Conservation (phyloP, 2,888 invertebrate species). For the Acronicta aceris region DNA sequence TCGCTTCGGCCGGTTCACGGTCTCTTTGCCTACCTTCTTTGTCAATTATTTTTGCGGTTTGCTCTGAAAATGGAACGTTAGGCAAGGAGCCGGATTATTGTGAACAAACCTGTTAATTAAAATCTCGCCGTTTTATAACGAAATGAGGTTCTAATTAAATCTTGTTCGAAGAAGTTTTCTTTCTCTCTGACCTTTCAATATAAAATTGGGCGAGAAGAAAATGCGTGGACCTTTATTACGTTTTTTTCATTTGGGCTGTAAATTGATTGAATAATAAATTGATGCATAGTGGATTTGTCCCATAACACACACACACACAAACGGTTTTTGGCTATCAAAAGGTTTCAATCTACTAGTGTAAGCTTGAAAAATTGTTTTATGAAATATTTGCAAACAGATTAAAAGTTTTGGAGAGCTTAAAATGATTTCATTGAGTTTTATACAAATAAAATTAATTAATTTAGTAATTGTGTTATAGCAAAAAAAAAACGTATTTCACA, state of each 20-base stretch:
- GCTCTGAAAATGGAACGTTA: conserved; percentile 8
- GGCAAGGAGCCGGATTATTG: conserved; percentile 5
- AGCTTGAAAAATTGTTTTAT: neutral
- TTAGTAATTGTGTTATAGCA: too few species aligned
- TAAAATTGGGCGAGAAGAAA: neutral
- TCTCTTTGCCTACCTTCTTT: conserved; percentile 49
- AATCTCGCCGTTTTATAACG: conserved; percentile 10
- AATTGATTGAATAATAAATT: conserved; percentile 9
- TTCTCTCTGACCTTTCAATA: neutral
- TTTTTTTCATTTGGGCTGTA: neutral
- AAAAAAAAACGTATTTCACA: too few species aligned
- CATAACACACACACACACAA: neutral
- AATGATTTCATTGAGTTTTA: neutral
- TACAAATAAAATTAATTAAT: neutral
- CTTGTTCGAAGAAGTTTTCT: neutral
- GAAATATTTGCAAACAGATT: conserved; percentile 10
- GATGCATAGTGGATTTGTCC: conserved; percentile 11
- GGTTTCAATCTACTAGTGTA: conserved; percentile 3
- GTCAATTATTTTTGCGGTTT: conserved; percentile 41
- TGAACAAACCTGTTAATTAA: conserved; percentile 27
- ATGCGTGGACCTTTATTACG: conserved; percentile 4
- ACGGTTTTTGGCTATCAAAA: conserved; percentile 3
- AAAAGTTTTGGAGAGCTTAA: conserved; percentile 9
- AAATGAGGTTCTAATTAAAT: conserved; percentile 2
- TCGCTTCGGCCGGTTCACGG: conserved; percentile 41